Base-by-base conservation (phyloP, 1,140 invertebrate genomes). In the Scaptomyza montana region DNA sequence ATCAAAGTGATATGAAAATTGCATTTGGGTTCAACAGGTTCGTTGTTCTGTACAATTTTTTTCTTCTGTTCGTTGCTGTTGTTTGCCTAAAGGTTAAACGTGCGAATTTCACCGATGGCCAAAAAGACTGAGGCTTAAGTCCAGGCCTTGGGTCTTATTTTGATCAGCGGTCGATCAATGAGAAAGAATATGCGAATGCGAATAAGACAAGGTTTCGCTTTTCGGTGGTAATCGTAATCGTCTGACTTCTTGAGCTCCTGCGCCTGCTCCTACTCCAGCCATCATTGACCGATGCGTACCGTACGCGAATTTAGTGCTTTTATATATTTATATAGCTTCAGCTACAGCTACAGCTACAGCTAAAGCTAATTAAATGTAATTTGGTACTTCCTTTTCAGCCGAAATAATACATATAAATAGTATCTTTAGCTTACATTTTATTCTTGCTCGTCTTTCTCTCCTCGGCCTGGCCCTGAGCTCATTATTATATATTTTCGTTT, bases 1-100 rank as follows among this genome's bases (percentile, higher is more conserved):
- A 90, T 90, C 89, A 90, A 90, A 90, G 89, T 90, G 89, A 90
- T 90, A 76, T 85, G 89, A 90, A 90, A 90, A 90, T 90, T 90
- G 89, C 89, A 49, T 80, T 85, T 85, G 80, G 86, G 86, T 89
- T 87, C 84, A 89, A 87, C 84, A 89, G 82, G 84, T 89, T 87
- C 79, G 66, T 62, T 72, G 63, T 80, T 65, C 76, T 79, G 66
- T 67, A 69, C 59, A 46, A 50, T 47, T 51, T 62, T 65, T 51
- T 49, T 64, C 46, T 39, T 71, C 66, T 66, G 7, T 36, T 36
- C 33, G 33, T 36, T 36, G 7, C 33, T 36, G 33, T 36, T 87
- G 80, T 90, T 90, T 87, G 87, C 70, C 82, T 70, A 90, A 90
- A 90, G 87, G 87, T 90, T 90, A 90, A 90, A 90, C 79, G 87